Base-by-base conservation (phyloP, 2,113 vertebrate genomes). In the Thermophis baileyi region DNA sequence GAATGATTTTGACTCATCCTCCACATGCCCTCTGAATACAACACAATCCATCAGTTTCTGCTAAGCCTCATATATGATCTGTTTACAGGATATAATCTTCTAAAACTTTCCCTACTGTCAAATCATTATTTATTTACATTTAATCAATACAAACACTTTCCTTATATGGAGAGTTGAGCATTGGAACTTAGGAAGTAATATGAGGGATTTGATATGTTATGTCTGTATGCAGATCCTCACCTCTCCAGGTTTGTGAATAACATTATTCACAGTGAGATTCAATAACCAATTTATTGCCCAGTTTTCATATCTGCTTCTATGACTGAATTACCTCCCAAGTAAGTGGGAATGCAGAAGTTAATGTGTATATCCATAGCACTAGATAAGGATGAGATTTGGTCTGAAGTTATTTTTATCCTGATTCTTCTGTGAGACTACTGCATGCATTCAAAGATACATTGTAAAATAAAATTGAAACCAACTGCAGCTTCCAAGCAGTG, bases 81-180 rank as follows among this genome's bases (percentile, higher is more conserved):
- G 25, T 85, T 57, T 20, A 88, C n/a, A 96, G 94, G 90, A 6
- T 27, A 4, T 57, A 94, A 92, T 92, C 90, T 94, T 94, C 9
- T 57, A 57, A 93, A 7, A 94, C 40, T 63, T 20, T 81, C 5
- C 11, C 30, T 24, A 55, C 92, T 14, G 0, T 91, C 51, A 93
- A 95, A 92, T 87, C 69, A 87, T 14, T 40, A 85, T 54, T 25
- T 87, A 7, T 88, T 91, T 88, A 46, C 91, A 93, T 46, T 85
- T 91, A 53, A 89, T 92, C 57, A 93, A 92, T 88, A 89, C 35
- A 93, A 92, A 91, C 88, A 92, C 18, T 7, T 87, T 30, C 0
- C 0, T 92, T 50, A 25, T 93, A 47, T 60, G n/a, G 14, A 86
- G 87, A 93, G 25, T 1, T 6, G 91, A 49, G 53, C 53, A 2